phyloP scores from a whole-genome alignment of 2,797 vertebrate species.

The Acestrorhynchus altus region DNA sequence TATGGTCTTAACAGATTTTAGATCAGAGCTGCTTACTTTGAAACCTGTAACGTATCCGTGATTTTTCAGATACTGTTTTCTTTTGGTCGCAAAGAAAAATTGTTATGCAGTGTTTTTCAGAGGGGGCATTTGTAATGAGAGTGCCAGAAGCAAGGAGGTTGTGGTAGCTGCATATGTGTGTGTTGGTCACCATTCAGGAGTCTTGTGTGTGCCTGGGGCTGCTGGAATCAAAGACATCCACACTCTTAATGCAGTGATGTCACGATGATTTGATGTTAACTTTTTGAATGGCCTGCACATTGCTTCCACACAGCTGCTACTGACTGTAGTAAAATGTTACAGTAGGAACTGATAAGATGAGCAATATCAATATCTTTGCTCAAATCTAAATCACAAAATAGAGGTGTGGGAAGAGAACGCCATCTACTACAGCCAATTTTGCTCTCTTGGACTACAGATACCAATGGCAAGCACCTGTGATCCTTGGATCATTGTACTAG shows the following conservation, averaged over 20 bases:
- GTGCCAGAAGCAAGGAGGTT: constrained; percentile 15
- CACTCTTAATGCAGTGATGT: constrained; percentile 59
- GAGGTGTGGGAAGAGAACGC: too few species aligned
- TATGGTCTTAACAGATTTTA: constrained; percentile 52
- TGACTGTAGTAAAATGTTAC: constrained; percentile 13
- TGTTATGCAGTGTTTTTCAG: constrained; percentile 27
- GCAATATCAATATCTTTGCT: too few species aligned
- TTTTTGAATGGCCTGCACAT: constrained; percentile 36
- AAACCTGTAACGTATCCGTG: constrained; percentile 31
- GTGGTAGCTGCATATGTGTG: constrained; percentile 42
- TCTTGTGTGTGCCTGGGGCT: constrained; percentile 42
- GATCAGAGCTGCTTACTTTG: constrained; percentile 21
- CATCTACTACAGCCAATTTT: too few species aligned
- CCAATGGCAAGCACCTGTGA: too few species aligned
- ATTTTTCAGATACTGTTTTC: constrained; percentile 38
- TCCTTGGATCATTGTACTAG: too few species aligned
- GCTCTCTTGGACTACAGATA: too few species aligned
- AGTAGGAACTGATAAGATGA: too few species aligned
- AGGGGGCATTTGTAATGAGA: constrained; percentile 8
- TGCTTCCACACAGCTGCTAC: constrained; percentile 18
- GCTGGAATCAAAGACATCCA: constrained; percentile 55
- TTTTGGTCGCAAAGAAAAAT: constrained; percentile 25
- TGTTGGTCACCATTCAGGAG: constrained; percentile 49
- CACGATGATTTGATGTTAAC: constrained; percentile 53
- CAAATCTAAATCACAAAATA: too few species aligned